These are phyloP conservation scores for Apodemia mormo DNA, from an alignment of 2,888 invertebrate species.

Conservation along the genomic window DNA sequence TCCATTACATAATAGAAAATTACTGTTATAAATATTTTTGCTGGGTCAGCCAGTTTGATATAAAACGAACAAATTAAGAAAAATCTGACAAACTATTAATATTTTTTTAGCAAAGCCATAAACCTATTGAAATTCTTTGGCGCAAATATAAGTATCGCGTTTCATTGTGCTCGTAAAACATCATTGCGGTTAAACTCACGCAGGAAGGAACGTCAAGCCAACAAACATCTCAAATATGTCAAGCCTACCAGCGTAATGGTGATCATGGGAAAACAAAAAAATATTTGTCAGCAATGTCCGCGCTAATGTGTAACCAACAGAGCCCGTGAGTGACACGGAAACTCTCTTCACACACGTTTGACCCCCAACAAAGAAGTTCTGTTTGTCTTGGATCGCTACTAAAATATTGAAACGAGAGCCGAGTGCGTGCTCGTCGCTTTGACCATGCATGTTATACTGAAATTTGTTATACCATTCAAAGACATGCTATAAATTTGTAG, in stretches of 20 bases:
- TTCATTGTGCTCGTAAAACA: slow-evolving; percentile 5
- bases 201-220: slow-evolving; percentile 48
- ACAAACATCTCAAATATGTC: slow-evolving; percentile 59
- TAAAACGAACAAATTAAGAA: neutral
- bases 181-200: slow-evolving; percentile 20
- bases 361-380: slow-evolving; percentile 78
- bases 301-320: slow-evolving; percentile 75
- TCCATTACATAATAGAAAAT: too few species aligned
- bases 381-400: slow-evolving; percentile 77
- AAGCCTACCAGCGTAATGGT: slow-evolving; percentile 59
- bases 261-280: slow-evolving; percentile 76
- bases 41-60: too few species aligned
- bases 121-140: neutral
- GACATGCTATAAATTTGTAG: slow-evolving; percentile 36
- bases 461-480: slow-evolving; percentile 45
- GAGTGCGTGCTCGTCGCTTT: slow-evolving; percentile 64
- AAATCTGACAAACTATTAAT: neutral
- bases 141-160: slow-evolving; percentile 1
- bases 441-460: slow-evolving; percentile 49
- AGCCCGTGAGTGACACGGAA: slow-evolving; percentile 72
- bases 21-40: too few species aligned
- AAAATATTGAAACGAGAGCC: slow-evolving; percentile 76
- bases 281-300: slow-evolving; percentile 68
- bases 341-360: slow-evolving; percentile 78
- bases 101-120: neutral